Base-by-base conservation (phyloP, 2,888 invertebrate species). In the Drosophila multiciliata region DNA sequence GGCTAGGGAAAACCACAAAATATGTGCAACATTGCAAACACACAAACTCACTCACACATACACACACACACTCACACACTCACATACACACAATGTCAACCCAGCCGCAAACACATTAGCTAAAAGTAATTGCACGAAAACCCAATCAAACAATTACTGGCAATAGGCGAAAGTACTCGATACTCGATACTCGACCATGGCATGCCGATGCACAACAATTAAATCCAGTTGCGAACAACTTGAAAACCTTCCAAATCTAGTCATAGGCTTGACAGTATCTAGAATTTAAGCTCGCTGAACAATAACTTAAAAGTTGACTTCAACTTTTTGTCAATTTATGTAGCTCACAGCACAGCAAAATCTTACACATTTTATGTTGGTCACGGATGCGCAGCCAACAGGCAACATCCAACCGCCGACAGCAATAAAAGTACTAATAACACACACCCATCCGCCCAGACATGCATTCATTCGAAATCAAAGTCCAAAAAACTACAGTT, bases 1-100 rank as follows among this genome's bases (percentile, higher is more conserved):
- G 85, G 53, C 78, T 58, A 70, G 66, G 54, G 80, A 69, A 80
- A 82, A 82, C 87, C 87, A 68, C 84, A 81, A 83, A 83, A 75
- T 55, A 36, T 48, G 42, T 49, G 49, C 57, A 49, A 57, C n/a
- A 42, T 32, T 26, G 9, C 48, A 40, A 50, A 62, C 54, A 53
- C 52, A 35, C 38, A 68, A 45, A 40, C 29, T 1, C 9, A 6
- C n/a, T 17, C 29, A 36, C 49, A 60, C 38, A 45, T 2, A 20
- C 36, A 65, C 53, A 80, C 48, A 40, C 53, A 62, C 54, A 53
- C 54, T 50, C 38, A 68, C 40, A 40, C 9, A 6, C n/a, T 17
- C 29, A 36, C 49, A 62, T 40, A 45, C 11, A 20, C 53, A 68
- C 53, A 80, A 67, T 78, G 63, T 59, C 66, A 76, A 36, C 29